phyloP scores from a whole-genome alignment of 2,888 invertebrate genomes.

The Hydroisotoma schaefferi region DNA sequence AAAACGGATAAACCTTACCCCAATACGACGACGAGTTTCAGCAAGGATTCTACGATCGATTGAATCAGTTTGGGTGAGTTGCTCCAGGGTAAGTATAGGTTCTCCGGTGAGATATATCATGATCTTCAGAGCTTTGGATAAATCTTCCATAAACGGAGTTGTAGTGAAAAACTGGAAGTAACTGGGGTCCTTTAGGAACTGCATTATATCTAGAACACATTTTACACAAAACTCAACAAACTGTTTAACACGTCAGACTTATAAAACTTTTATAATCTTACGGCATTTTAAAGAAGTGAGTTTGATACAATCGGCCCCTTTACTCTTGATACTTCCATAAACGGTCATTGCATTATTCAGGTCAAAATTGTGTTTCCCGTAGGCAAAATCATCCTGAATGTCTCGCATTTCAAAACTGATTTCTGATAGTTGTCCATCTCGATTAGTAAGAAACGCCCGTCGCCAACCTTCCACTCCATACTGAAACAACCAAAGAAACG shows the following conservation, averaged over 20 bases:
- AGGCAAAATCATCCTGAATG: conserved; percentile 25
- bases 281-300: not conserved
- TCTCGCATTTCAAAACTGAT: conserved; percentile 23
- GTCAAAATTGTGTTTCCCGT: not conserved
- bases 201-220: not conserved
- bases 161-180: too few species aligned
- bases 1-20: conserved; percentile 9
- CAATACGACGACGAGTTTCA: conserved; percentile 32
- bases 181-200: not conserved
- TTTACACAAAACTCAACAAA: not conserved
- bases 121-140: conserved; percentile 6
- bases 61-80: conserved; percentile 24
- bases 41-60: conserved; percentile 21
- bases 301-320: not conserved
- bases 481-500: conserved; percentile 4
- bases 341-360: not conserved
- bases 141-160: not conserved
- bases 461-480: conserved; percentile 21
- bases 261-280: too few species aligned
- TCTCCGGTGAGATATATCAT: conserved; percentile 20
- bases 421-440: conserved; percentile 15
- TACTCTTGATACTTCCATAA: not conserved
- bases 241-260: too few species aligned
- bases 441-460: conserved; percentile 24
- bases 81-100: conserved; percentile 30